phyloP scores from a whole-genome alignment of 1,140 invertebrate species.

The Micrasema longulum region DNA sequence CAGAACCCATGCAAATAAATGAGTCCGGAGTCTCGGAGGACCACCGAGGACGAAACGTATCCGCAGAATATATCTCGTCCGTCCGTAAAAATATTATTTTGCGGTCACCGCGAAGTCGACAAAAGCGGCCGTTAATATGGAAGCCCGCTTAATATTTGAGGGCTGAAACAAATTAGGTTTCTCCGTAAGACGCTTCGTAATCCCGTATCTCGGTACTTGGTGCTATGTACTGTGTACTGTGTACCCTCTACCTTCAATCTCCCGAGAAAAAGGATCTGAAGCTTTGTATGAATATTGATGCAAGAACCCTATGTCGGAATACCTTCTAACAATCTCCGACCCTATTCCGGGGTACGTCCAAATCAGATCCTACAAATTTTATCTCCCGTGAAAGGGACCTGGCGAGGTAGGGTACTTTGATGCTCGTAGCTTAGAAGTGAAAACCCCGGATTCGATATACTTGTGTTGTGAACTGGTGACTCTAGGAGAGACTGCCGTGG shows the following conservation, averaged over 20 bases:
- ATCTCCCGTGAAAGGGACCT: too few relatives aligned
- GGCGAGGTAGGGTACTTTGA: too few relatives aligned
- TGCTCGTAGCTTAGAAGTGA: too few relatives aligned
- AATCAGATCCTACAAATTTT: background rate
- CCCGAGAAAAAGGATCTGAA: conserved; percentile 12
- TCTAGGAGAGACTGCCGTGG: too few relatives aligned
- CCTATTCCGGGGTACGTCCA: background rate
- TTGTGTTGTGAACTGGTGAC: too few relatives aligned
- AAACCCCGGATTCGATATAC: too few relatives aligned
- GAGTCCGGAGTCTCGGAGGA: conserved; percentile 13
- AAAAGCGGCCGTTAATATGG: conserved; percentile 43
- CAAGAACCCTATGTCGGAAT: background rate
- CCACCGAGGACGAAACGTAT: conserved; percentile 19
- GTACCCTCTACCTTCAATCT: conserved; percentile 6
- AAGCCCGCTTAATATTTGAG: conserved; percentile 39
- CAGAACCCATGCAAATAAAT: conserved; percentile 33
- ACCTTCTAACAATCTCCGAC: background rate
- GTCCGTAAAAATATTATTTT: conserved; percentile 34
- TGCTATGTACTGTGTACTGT: too few relatives aligned
- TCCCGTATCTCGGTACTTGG: conserved; percentile 12
- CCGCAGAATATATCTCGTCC: conserved; percentile 14
- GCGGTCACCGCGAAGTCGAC: conserved; percentile 38
- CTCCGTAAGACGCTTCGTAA: conserved; percentile 8
- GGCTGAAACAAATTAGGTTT: conserved; percentile 35
- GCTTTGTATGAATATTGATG: conserved; percentile 42